Evolutionary conservation across 2,888 invertebrate species (phyloP), one percentile per base, ranked within the genome.

Genomic region (Sphaeridia pumilis): DNA sequence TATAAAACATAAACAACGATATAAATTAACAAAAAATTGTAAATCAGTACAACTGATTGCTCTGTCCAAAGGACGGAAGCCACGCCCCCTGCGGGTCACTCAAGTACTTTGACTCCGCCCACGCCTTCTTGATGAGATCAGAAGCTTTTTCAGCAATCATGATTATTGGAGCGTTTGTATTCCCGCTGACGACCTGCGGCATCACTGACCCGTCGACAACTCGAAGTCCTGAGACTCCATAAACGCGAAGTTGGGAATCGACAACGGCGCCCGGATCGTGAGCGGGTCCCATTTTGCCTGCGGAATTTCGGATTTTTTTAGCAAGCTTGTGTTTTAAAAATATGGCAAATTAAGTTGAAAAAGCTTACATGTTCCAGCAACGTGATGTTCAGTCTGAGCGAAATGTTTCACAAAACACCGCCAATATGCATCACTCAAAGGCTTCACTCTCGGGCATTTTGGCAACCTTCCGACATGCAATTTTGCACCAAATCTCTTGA

Each of bases 211-310:
- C 52, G 25, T 56, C 56, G 10, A 56, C 52, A 1, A 56, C 56
- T 17, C 56, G 44, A 24, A 88, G 70, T 22, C 83, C 83, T 1
- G 80, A 78, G 0, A 88, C 78, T 0, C 87, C 88, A 59, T 86
- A 81, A 1, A 88, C 87, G 20, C 80, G 73, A 5, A 88, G 70
- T 46, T 87, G 72, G 0, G 84, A 78, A 70, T 87, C 87, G 0
- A 88, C 87, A 0, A 88, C 87, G 0, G 87, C 85, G 0, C 77
- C 81, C n/a, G 78, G 76, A 67, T 88, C 88, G 83, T 84, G 86
- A 63, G 81, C 81, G 0, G 88, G 87, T 0, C 88, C 89, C 89
- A 89, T 89, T 68, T 87, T 88, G 42, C 42, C 49, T 49, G 10
- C 17, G 38, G 38, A 14, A 38, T 38, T 38, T 38, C 17, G 17